Evolutionary conservation across 2,113 vertebrate species (phyloP).

Genomic region (Suricata suricatta): DNA sequence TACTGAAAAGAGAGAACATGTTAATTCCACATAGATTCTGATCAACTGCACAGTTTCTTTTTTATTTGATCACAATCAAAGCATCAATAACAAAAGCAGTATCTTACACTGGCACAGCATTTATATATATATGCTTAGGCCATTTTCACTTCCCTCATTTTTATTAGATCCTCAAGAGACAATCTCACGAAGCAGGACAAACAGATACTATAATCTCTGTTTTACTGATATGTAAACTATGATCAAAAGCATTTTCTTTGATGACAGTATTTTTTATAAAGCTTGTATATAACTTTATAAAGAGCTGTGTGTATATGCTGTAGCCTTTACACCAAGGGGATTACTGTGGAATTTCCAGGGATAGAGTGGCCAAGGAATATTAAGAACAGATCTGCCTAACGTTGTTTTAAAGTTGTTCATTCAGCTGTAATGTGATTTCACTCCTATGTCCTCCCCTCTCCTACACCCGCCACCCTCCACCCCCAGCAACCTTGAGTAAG

Average conservation of each 20-base stretch:
- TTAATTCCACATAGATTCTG: neutral
- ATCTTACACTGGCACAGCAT: neutral
- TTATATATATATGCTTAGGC: neutral
- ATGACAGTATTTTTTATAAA: neutral
- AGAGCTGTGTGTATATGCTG: neutral
- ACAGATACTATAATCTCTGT: neutral
- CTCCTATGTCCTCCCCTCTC: neutral
- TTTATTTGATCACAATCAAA: neutral
- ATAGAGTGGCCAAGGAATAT: neutral
- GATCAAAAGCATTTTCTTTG: neutral
- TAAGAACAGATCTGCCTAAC: neutral
- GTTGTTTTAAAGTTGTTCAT: neutral
- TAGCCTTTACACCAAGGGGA: neutral
- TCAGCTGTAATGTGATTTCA: neutral
- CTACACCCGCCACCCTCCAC: fast-evolving
- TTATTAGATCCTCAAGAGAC: neutral
- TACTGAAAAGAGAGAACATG: neutral
- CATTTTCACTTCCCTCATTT: neutral
- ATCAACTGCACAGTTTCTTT: neutral
- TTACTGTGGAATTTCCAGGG: neutral
- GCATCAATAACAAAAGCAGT: neutral
- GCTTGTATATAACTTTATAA: too few relatives aligned
- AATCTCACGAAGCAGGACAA: neutral
- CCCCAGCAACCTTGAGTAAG: neutral
- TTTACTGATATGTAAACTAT: neutral